phyloP scores from a whole-genome alignment of 1,140 invertebrate genomes.

The Drosophila tsacasi region DNA sequence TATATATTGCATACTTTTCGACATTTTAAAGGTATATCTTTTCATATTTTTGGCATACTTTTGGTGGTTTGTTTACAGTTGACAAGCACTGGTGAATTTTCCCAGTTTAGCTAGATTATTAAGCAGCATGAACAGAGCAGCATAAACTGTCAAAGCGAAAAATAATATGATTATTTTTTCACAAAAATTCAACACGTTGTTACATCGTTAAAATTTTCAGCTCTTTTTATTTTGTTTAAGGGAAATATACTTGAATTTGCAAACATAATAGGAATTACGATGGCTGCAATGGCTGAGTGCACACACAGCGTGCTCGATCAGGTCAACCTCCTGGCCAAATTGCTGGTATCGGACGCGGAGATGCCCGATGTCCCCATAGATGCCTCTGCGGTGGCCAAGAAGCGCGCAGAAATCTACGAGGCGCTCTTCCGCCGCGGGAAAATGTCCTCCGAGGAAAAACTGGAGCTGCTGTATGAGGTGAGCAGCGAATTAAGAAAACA shows the following conservation, averaged over 20 bases:
- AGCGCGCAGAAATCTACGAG: conserved; percentile 55
- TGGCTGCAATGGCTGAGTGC: conserved; percentile 37
- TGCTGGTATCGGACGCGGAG: conserved; percentile 28
- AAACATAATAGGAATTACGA: conserved; percentile 5
- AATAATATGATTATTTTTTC: too few species aligned
- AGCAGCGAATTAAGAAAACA: conserved; percentile 2
- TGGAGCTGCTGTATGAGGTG: neutral
- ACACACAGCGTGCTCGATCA: conserved; percentile 26
- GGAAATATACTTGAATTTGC: conserved; percentile 1
- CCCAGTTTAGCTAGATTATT: too few species aligned
- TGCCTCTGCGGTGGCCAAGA: conserved; percentile 36
- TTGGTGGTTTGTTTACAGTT: too few species aligned
- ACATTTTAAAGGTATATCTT: too few species aligned
- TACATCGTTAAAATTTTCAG: too few species aligned
- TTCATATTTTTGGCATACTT: too few species aligned
- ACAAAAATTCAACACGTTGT: too few species aligned
- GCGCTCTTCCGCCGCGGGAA: conserved; percentile 13
- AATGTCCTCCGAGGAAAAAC: conserved; percentile 1
- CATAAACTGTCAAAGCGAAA: too few species aligned
- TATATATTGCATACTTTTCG: too few species aligned
- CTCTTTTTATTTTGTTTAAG: conserved; percentile 9
- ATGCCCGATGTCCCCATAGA: conserved; percentile 16
- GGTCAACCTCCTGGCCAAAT: conserved; percentile 45
- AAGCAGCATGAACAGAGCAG: too few species aligned
- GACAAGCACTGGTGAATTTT: too few species aligned